A percentile compares a stretch with the other conserved stretches of the same genome.
Evolutionary conservation across 2,888 invertebrate genomes (phyloP).

Genomic region (Ichneumon xanthorius): DNA sequence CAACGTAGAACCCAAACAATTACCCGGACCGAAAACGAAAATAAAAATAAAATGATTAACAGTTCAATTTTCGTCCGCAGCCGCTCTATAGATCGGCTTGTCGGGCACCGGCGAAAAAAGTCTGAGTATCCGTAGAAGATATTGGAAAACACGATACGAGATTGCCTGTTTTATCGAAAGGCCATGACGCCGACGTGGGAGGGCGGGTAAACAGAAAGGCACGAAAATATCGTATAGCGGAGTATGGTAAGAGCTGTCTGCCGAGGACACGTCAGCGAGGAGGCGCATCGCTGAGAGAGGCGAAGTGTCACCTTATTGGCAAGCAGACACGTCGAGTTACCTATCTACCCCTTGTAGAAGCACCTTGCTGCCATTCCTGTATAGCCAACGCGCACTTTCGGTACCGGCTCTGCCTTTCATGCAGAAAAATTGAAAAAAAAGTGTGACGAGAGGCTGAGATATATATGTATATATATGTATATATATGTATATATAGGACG

Average conservation of each 20-base stretch:
- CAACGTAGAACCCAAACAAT: background rate
- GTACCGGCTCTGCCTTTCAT: background rate
- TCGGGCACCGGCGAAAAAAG: background rate
- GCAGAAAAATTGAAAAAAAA: slow-evolving; percentile 21
- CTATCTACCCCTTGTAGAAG: slow-evolving; percentile 1
- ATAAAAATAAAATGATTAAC: too few relatives aligned
- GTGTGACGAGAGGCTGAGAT: background rate
- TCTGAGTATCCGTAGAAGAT: background rate
- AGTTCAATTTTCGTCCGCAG: background rate
- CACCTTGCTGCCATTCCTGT: background rate
- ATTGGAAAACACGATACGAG: background rate
- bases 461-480: background rate
- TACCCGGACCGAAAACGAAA: background rate
- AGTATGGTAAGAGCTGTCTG: slow-evolving; percentile 18
- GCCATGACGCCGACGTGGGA: background rate
- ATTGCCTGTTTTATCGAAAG: slow-evolving; percentile 25
- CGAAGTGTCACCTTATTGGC: slow-evolving; percentile 47
- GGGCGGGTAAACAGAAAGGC: background rate
- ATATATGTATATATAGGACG: background rate
- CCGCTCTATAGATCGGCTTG: background rate
- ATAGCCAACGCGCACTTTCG: slow-evolving; percentile 10
- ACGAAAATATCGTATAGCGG: background rate
- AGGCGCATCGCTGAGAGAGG: slow-evolving; percentile 43
- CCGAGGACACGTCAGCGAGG: slow-evolving; percentile 35
- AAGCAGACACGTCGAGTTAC: slow-evolving; percentile 43